Evolutionary conservation across 2,113 vertebrate species (phyloP).

Genomic region (Clinocottus analis): DNA sequence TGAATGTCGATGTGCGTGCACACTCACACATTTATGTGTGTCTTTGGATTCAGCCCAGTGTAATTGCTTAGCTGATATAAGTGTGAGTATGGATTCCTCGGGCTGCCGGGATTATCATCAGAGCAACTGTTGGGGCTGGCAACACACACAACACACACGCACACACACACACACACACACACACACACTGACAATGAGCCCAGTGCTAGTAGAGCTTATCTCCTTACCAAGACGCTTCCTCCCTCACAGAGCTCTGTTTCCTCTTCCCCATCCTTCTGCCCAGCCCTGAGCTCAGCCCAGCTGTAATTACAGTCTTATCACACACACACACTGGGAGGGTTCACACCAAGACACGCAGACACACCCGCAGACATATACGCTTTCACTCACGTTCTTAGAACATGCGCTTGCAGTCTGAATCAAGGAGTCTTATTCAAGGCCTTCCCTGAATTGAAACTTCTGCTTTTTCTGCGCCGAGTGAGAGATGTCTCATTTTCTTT

Average conservation of each 20-base stretch:
- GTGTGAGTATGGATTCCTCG: constrained; percentile 72
- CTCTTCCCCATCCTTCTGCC: constrained; percentile 77
- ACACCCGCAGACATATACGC: constrained; percentile 57
- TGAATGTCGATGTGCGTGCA: constrained; percentile 40
- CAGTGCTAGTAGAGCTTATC: constrained; percentile 78
- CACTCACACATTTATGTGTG: constrained; percentile 46
- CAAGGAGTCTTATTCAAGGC: constrained; percentile 56
- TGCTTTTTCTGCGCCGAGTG: constrained; percentile 54
- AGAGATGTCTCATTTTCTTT: constrained; percentile 51
- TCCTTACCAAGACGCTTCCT: constrained; percentile 81
- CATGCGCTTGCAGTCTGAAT: constrained; percentile 52
- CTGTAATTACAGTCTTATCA: constrained; percentile 84
- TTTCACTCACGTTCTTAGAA: constrained; percentile 61
- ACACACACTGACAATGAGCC: constrained; percentile 69
- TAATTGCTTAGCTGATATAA: constrained; percentile 79
- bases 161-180: constrained; percentile 46
- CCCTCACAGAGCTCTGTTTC: constrained; percentile 78
- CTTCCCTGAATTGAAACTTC: constrained; percentile 64
- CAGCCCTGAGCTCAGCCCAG: constrained; percentile 76
- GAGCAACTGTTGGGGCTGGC: constrained; percentile 76
- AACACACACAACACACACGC: constrained; percentile 51
- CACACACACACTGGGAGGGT: constrained; percentile 68
- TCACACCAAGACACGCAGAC: constrained; percentile 61
- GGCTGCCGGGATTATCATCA: constrained; percentile 80
- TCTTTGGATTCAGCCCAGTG: constrained; percentile 71